These are phyloP conservation scores for Gastrophryne carolinensis DNA, from an alignment of 2,797 vertebrate genomes.

Conservation along the genomic window DNA sequence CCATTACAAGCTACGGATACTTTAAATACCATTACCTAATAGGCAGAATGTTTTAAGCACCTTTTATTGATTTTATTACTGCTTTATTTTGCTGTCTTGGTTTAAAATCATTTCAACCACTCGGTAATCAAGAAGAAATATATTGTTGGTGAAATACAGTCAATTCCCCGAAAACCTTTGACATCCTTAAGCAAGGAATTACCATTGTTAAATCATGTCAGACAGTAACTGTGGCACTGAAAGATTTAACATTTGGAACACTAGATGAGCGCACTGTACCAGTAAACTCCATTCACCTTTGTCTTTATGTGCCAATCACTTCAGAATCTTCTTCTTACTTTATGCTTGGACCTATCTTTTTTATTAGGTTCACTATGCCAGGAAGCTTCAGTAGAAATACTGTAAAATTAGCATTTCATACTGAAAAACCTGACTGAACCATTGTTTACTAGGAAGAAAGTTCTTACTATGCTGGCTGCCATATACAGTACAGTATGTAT, in stretches of 20 bases:
- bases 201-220: constrained; percentile 74
- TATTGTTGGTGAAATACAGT: constrained; percentile 77
- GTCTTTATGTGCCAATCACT: constrained; percentile 51
- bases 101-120: constrained; percentile 83
- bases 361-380: constrained; percentile 48
- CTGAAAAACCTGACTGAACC: constrained; percentile 49
- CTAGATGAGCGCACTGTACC: constrained; percentile 56
- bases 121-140: constrained; percentile 81
- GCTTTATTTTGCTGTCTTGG: constrained; percentile 82
- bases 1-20: constrained; percentile 83
- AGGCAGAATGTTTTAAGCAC: constrained; percentile 83
- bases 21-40: constrained; percentile 86
- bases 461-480: too few species aligned
- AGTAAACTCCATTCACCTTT: constrained; percentile 64
- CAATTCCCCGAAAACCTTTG: constrained; percentile 81
- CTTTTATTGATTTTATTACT: constrained; percentile 84
- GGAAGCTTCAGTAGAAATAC: constrained; percentile 39
- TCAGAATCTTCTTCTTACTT: constrained; percentile 49
- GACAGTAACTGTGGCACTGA: constrained; percentile 67
- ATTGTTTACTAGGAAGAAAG: too few species aligned
- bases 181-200: constrained; percentile 78
- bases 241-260: constrained; percentile 68
- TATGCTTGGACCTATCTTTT: constrained; percentile 52
- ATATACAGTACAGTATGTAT: too few species aligned
- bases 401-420: constrained; percentile 28